Evolutionary conservation across 1,140 invertebrate species (phyloP), one percentile per base, ranked within the genome.

Genomic region (Tribolium castaneum): DNA sequence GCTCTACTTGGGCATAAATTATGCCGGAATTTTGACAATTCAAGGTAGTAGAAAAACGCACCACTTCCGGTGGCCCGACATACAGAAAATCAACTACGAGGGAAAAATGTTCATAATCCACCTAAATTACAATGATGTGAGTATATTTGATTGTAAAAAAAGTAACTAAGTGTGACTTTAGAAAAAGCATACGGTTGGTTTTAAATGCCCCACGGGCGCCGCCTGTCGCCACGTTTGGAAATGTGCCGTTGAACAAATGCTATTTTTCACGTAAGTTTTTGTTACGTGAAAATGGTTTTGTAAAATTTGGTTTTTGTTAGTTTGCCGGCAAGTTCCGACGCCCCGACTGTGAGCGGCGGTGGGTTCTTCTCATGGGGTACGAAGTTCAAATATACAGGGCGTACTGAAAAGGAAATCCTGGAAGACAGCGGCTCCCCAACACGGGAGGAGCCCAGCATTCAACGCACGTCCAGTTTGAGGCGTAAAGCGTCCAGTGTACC

Each of bases 71-170:
- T 99, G 98, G 98, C 92, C 91, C 70, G 96, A 98, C 87, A 95
- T 98, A 22, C 95, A 97, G 83, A 98, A 98, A 87, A 95, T 98
- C 75, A 98, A 98, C 85, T 98, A 97, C 85, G 97, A 99, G 86
- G 96, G 96, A n/a, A 97, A 97, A 89, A 98, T 98, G 96, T 98
- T 99, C 86, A 98, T 99, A 82, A 93, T 97, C 77, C 96, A 98
- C 88, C 89, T 98, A 52, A 95, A 90, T 83, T 92, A 92, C 82
- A 91, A 91, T 19, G 91, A 92, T 70, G 85, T 86, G 76, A 84
- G 80, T 77, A 39, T 19, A 56, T 85, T 82, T 87, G 91, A 91
- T 85, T 84, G 5, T 9, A 22, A 59, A 59, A 59, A 59, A 19
- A 9, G 5, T 30, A 2, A 22, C 54, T 25, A 14, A 59, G 5